A percentile compares a stretch with the other conserved stretches of the same genome.
Evolutionary conservation across 2,888 invertebrate species (phyloP).

Genomic region (Volucella bombylans): DNA sequence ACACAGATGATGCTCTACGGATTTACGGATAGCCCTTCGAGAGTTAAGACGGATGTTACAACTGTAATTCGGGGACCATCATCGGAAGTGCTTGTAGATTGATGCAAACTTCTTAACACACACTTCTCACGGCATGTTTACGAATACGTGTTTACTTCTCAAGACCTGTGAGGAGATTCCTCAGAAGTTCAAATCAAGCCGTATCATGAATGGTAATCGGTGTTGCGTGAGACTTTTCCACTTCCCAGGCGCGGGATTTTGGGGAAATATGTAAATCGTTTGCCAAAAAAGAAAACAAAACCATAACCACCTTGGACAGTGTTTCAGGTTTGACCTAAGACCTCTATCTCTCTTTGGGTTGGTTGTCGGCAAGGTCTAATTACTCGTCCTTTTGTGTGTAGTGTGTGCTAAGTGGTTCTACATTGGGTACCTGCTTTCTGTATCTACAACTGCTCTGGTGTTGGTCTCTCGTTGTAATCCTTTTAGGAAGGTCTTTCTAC

Average conservation of each 20-base stretch:
- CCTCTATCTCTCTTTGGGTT: neutral
- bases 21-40: conserved; percentile 31
- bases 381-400: conserved; percentile 46
- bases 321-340: conserved; percentile 40
- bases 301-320: conserved; percentile 48
- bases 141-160: conserved; percentile 3
- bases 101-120: conserved; percentile 8
- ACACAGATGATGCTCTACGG: conserved; percentile 11
- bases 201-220: conserved; percentile 27
- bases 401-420: conserved; percentile 7
- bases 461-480: conserved; percentile 38
- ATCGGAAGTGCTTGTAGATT: conserved; percentile 3
- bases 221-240: conserved; percentile 51
- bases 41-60: conserved; percentile 23
- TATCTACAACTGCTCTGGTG: neutral
- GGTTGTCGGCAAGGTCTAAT: conserved; percentile 30
- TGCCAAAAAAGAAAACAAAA: conserved; percentile 14
- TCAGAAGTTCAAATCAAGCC: neutral
- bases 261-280: conserved; percentile 26
- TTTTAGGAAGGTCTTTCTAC: conserved; percentile 34
- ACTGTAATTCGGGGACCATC: conserved; percentile 3
- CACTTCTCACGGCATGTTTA: conserved; percentile 41
- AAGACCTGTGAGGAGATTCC: neutral
- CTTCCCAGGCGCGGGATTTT: conserved; percentile 21
- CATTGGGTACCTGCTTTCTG: conserved; percentile 38